Evolutionary conservation across 2,888 invertebrate species (phyloP).

Genomic region (Molorchus minor): DNA sequence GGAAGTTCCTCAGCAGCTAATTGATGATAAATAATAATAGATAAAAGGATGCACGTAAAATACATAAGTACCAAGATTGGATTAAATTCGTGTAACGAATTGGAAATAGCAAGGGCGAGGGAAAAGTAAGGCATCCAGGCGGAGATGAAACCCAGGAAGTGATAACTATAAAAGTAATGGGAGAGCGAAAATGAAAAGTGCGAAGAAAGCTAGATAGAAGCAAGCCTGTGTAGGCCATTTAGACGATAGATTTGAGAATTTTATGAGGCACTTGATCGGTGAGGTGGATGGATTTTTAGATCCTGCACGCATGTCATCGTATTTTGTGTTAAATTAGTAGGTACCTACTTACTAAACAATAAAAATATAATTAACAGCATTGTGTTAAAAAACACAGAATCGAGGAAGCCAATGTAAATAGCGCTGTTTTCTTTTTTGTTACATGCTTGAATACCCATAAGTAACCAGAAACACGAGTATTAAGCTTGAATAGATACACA

Average conservation of each 20-base stretch:
- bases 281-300: conserved; percentile 47
- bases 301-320: conserved; percentile 16
- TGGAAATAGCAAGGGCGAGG: conserved; percentile 31
- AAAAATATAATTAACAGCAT: too few species aligned
- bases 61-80: conserved; percentile 33
- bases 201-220: conserved; percentile 58
- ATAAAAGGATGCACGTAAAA: conserved; percentile 33
- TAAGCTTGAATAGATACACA: conserved; percentile 23
- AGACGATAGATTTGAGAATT: conserved; percentile 56
- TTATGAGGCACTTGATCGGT: conserved; percentile 53
- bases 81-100: conserved; percentile 43
- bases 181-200: conserved; percentile 60
- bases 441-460: too few species aligned
- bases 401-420: too few species aligned
- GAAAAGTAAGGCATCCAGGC: conserved; percentile 39
- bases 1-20: too few species aligned
- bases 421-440: too few species aligned
- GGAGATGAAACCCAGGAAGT: conserved; percentile 54
- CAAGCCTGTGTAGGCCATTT: conserved; percentile 60
- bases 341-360: too few species aligned
- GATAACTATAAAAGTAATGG: conserved; percentile 62
- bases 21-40: too few species aligned
- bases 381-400: too few species aligned
- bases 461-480: conserved; percentile 5
- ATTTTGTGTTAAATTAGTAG: conserved; percentile 4